A percentile compares a stretch with the other conserved stretches of the same genome.
phyloP scores from a whole-genome alignment of 1,140 invertebrate species.

The Hypothenemus hampei region DNA sequence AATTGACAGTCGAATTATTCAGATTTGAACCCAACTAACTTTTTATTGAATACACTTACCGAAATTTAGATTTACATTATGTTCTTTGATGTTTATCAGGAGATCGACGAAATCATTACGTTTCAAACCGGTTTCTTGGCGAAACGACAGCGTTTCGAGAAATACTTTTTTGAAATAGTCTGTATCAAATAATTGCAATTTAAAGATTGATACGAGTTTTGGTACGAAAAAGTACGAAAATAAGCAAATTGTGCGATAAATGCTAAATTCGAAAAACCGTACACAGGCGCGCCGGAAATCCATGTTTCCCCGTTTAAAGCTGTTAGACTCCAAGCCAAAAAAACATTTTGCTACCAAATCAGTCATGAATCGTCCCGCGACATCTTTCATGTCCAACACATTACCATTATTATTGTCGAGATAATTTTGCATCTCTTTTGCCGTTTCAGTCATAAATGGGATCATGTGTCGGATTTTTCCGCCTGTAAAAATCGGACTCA shows the following conservation, averaged over 20 bases:
- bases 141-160: conserved; percentile 34
- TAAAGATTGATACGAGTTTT: conserved; percentile 34
- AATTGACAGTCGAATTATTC: too few relatives aligned
- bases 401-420: conserved; percentile 18
- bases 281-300: conserved; percentile 40
- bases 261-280: conserved; percentile 21
- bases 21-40: background rate
- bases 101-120: conserved; percentile 56
- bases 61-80: conserved; percentile 17
- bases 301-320: conserved; percentile 43
- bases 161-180: conserved; percentile 39
- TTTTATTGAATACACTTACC: conserved; percentile 18
- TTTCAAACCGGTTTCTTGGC: conserved; percentile 38
- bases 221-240: conserved; percentile 39
- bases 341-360: conserved; percentile 37
- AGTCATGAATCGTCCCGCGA: conserved; percentile 32
- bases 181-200: conserved; percentile 35
- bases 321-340: conserved; percentile 44
- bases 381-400: conserved; percentile 32
- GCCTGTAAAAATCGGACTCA: conserved; percentile 34
- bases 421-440: conserved; percentile 25
- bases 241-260: too few relatives aligned
- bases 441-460: conserved; percentile 31
- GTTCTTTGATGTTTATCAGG: conserved; percentile 49
- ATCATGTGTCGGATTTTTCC: conserved; percentile 36